A percentile compares a stretch with the other conserved stretches of the same genome.
Conservation (phyloP, 2,888 invertebrate species). For the Thecocarcelia acutangulata region DNA sequence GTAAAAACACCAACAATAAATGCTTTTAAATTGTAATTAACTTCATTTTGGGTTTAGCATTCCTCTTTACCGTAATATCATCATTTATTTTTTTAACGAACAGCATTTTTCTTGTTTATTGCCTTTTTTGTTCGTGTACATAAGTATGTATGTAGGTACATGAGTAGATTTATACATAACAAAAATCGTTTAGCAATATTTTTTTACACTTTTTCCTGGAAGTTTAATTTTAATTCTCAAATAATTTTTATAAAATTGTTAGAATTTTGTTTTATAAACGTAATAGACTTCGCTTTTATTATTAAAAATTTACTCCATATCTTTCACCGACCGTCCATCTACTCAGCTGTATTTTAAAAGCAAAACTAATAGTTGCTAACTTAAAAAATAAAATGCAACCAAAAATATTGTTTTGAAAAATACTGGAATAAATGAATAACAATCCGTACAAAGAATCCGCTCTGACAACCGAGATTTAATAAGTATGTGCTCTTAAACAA, state of each 20-base stretch:
- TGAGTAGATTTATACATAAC: no score
- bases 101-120: slow-evolving; percentile 10
- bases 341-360: slow-evolving; percentile 67
- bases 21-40: slow-evolving; percentile 26
- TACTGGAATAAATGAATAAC: slow-evolving; percentile 47
- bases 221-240: slow-evolving; percentile 13
- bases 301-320: no score
- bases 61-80: slow-evolving; percentile 47
- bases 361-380: slow-evolving; percentile 69
- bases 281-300: no score
- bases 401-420: slow-evolving; percentile 44
- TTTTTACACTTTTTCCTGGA: no score
- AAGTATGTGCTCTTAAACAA: slow-evolving; percentile 44
- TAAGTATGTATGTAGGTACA: not conserved
- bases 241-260: not conserved
- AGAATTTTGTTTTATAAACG: not conserved
- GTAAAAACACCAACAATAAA: no score
- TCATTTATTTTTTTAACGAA: slow-evolving; percentile 3
- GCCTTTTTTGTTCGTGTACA: not conserved
- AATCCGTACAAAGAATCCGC: slow-evolving; percentile 25
- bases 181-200: no score
- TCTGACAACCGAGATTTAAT: slow-evolving; percentile 29
- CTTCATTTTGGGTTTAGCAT: slow-evolving; percentile 14
- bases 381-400: slow-evolving; percentile 65
- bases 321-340: slow-evolving; percentile 66